These are phyloP conservation scores for Merluccius polli DNA, from an alignment of 2,797 vertebrate genomes.

Conservation along the genomic window DNA sequence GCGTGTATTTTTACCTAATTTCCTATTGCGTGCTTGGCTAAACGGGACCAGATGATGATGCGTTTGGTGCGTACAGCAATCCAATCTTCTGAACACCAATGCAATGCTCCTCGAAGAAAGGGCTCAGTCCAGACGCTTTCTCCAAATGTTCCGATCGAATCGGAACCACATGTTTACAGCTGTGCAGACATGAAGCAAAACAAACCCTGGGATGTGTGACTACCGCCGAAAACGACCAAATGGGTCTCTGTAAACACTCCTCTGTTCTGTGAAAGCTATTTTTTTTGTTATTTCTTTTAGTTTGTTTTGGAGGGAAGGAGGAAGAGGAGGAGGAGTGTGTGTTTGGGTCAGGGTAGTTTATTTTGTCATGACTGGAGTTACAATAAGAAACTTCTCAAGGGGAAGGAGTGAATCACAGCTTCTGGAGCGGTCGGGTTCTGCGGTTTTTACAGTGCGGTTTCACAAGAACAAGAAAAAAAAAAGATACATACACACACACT, in stretches of 20 bases:
- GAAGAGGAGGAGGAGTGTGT: background rate
- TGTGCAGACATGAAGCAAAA: constrained; percentile 33
- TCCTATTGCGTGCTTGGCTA: background rate
- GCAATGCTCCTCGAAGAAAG: background rate
- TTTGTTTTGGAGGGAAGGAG: background rate
- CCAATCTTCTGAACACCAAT: background rate
- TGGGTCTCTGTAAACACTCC: constrained; percentile 35
- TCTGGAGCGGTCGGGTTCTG: constrained; percentile 42
- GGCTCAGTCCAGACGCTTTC: constrained; percentile 20
- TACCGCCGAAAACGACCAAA: constrained; percentile 41
- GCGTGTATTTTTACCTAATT: background rate
- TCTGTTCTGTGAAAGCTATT: background rate
- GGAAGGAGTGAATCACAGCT: constrained; percentile 64
- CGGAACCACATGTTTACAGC: constrained; percentile 39
- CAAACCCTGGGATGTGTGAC: constrained; percentile 34
- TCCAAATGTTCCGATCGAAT: constrained; percentile 24
- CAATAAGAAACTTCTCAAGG: constrained; percentile 19
- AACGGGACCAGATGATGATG: background rate
- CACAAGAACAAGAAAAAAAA: constrained; percentile 9
- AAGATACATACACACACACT: background rate
- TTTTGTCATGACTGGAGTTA: constrained; percentile 44
- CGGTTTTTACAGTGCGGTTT: constrained; percentile 49
- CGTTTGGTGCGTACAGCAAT: background rate
- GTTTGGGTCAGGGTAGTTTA: constrained; percentile 37
- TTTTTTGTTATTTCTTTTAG: background rate